These are phyloP conservation scores for Rhincodon typus DNA, from an alignment of 2,797 vertebrate genomes.

Conservation along the genomic window DNA sequence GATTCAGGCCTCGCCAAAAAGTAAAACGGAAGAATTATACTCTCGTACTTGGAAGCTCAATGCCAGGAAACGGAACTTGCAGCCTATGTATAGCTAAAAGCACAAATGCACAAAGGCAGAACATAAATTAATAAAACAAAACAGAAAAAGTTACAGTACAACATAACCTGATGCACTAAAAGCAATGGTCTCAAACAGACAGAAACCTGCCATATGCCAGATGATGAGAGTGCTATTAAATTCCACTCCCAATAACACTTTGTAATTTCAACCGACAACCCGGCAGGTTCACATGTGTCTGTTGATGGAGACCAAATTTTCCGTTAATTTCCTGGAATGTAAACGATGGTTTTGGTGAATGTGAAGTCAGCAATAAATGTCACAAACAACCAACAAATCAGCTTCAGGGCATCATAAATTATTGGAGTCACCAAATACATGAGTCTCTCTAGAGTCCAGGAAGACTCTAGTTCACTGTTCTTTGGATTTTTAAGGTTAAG, in stretches of 20 bases:
- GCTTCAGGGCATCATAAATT: neutral
- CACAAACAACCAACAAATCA: neutral
- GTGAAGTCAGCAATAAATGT: neutral
- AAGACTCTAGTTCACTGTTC: neutral
- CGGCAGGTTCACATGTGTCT: neutral
- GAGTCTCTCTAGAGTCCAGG: neutral
- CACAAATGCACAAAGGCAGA: slow-evolving; percentile 42
- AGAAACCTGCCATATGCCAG: neutral
- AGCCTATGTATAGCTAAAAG: slow-evolving; percentile 43
- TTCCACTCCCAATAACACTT: neutral
- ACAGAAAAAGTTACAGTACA: slow-evolving; percentile 17
- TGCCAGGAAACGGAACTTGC: slow-evolving; percentile 42
- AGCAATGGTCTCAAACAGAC: neutral
- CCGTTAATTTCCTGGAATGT: neutral
- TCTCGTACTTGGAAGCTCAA: slow-evolving; percentile 45
- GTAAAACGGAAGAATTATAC: slow-evolving; percentile 30
- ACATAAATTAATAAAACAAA: slow-evolving; percentile 38
- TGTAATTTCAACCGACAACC: neutral
- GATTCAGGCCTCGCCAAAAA: neutral
- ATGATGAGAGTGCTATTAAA: neutral
- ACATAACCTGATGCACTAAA: neutral
- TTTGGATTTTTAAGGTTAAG: neutral
- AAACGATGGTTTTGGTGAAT: neutral
- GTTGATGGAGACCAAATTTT: neutral
- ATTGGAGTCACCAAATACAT: neutral